Evolutionary conservation across 2,797 vertebrate species (phyloP), one percentile per base, ranked within the genome.

Genomic region (Linurgus olivaceus): DNA sequence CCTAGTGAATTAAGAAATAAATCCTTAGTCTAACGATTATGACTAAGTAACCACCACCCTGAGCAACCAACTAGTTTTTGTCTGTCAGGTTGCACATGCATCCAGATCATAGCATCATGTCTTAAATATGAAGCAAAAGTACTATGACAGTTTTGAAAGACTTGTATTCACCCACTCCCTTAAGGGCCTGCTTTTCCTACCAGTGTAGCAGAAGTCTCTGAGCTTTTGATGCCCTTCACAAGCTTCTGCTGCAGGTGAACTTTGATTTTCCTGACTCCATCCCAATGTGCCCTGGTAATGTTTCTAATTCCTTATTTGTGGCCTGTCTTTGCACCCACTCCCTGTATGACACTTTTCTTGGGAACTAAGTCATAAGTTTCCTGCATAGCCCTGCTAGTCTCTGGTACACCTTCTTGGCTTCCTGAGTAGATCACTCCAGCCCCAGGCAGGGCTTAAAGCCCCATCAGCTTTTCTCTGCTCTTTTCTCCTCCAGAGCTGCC

Each of bases 321-420:
- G 16, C n/a, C 26, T 62, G 16, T 29, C 26, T 15, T 47, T 74
- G 35, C n/a, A 45, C 13, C 33, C 0, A 1, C 8, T 51, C 11
- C 13, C 8, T 37, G 19, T 54, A 7, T 37, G 35, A 25, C 5
- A 17, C 23, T 35, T 65, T 15, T 47, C 4, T 0, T 19, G 26
- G 51, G 6, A 52, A 6, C 38, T 13, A 20, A 54, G 35, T 59
- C 31, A 13, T 0, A 3, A 6, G 17, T 61, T 48, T 11, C 5
- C 16, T 44, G 13, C 0, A 1, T 28, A 57, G 23, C 29, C 11
- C 2, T 80, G n/a, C 25, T 3, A 0, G 29, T 57, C 31, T 55
- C 6, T 38, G 13, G 13, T 45, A 40, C 7, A 11, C 16, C 48
- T 57, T 0, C 19, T 45, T 78, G 18, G 45, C 40, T 54, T 85